Base-by-base conservation (phyloP, 1,140 invertebrate species). In the Pogonus chalceus region DNA sequence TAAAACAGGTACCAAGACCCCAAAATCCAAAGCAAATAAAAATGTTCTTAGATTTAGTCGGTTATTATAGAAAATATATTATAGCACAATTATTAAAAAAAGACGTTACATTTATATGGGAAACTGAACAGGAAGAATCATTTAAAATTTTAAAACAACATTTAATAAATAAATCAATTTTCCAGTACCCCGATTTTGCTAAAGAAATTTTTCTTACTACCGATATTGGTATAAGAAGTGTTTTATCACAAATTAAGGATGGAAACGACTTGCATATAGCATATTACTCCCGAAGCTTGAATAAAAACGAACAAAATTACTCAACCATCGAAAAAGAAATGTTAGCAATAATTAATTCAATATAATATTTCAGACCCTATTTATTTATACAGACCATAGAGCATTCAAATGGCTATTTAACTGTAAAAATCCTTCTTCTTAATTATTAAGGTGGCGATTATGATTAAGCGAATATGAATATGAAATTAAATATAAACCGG, bases 301-400 rank as follows among this genome's bases (percentile, higher is more conserved):
- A 61, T 21, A 18, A 39, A n/a, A n/a, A 39, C 4, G 62, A 65
- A 49, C 16, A 14, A 60, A 62, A 60, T 43, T 60, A 70, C 49
- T 62, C 53, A 2, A 67, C 60, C 4, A 72, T 65, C 22, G 68
- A 75, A 64, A 69, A 72, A 56, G 75, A 81, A 69, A 60, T 74
- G 35, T 56, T 80, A 20, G 76, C 74, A 2, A 68, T 80, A 9
- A 62, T 80, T 1, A 75, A 68, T 66, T 67, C 66, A 0, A 58
- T 69, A 1, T 62, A 73, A 57, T 54, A 71, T 46, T 74, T 74
- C 53, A 35, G 64, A 47, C 59, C 63, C 12, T 76, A 72, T 55
- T 51, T 78, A 2, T 66, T 64, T 51, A 66, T 18, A 75, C 71
- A 0, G 74, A 78, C 52, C 65, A 79, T 51, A 63, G 63, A 55